These are phyloP conservation scores for Pocillopora verrucosa DNA, from an alignment of 64 coral and sea anemone genomes.

Conservation along the genomic window DNA sequence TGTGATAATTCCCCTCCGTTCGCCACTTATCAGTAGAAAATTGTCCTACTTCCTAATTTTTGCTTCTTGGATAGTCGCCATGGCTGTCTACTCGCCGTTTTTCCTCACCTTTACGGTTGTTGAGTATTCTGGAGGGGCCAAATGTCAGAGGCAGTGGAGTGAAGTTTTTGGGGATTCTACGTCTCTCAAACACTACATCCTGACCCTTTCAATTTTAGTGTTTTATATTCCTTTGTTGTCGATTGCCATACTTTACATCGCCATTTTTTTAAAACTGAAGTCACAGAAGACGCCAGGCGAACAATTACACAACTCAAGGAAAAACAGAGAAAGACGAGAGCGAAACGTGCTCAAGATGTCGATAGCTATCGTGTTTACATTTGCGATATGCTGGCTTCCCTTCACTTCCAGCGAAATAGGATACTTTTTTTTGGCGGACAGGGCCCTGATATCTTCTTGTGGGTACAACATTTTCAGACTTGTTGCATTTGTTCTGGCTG, in stretches of 20 bases:
- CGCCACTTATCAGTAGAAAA: background rate
- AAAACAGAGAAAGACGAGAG: background rate
- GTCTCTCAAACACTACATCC: background rate
- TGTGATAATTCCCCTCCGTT: background rate
- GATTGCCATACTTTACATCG: background rate
- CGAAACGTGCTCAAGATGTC: slow-evolving; percentile 3
- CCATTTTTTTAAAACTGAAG: background rate
- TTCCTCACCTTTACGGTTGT: background rate
- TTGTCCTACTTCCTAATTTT: background rate
- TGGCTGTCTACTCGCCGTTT: background rate
- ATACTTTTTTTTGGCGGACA: background rate
- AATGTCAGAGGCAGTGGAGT: background rate
- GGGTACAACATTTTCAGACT: no score
- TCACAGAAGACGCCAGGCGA: background rate
- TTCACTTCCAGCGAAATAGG: no score
- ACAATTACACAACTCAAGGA: background rate
- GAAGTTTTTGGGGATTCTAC: background rate
- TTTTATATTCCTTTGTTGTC: no score
- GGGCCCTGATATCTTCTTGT: no score
- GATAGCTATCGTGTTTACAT: background rate
- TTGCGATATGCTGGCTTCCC: background rate
- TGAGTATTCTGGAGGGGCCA: background rate
- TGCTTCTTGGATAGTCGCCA: background rate
- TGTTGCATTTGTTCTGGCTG: background rate
- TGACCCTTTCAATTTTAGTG: no score